Evolutionary conservation across 2,797 vertebrate genomes (phyloP).

Genomic region (Micrastur ruficollis): DNA sequence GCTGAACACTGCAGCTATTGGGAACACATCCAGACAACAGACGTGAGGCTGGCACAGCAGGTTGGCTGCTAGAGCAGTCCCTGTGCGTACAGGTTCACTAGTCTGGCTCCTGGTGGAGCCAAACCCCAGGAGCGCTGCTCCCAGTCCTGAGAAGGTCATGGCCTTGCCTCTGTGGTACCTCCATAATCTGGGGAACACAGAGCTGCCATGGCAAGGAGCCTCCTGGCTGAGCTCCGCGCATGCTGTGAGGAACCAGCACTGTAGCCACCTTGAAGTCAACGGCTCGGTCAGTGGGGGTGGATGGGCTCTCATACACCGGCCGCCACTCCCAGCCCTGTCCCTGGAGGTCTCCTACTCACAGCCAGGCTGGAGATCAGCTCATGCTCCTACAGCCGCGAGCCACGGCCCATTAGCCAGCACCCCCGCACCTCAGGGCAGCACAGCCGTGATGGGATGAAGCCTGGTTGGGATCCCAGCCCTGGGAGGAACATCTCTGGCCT

Average conservation of each 20-base stretch:
- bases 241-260: not conserved
- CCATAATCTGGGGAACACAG: rapidly evolving
- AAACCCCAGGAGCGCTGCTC: slow-evolving; percentile 6
- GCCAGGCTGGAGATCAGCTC: not conserved
- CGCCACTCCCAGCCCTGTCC: not conserved
- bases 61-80: not conserved
- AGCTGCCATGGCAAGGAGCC: not conserved
- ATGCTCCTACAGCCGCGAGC: not conserved
- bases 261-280: not conserved
- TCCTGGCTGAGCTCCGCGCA: not conserved
- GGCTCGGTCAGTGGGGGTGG: not conserved
- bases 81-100: not conserved
- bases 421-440: not conserved
- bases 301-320: not conserved
- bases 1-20: not conserved
- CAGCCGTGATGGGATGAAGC: rapidly evolving
- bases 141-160: slow-evolving; percentile 52
- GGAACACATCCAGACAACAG: not conserved
- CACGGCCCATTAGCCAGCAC: not conserved
- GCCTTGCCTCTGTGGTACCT: not conserved
- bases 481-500: not conserved
- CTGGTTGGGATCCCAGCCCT: not conserved
- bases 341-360: not conserved
- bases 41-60: not conserved
- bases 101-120: not conserved